Evolutionary conservation across 2,797 vertebrate species (phyloP).

Genomic region (Mastacembelus armatus): DNA sequence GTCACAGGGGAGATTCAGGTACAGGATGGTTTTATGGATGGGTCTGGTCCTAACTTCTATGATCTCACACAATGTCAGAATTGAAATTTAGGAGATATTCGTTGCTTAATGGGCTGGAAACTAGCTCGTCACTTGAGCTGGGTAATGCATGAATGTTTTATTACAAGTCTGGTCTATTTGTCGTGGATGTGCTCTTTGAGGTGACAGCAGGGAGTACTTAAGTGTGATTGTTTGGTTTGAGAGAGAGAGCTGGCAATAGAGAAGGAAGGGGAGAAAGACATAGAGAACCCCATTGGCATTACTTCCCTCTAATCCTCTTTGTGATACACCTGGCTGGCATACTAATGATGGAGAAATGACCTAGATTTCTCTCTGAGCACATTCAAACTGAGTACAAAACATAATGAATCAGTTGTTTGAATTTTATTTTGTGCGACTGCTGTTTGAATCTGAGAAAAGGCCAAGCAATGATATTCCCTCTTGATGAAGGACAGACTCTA

Average conservation of each 20-base stretch:
- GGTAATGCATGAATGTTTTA: slow-evolving; percentile 34
- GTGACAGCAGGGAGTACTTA: slow-evolving; percentile 53
- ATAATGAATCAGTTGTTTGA: slow-evolving; percentile 49
- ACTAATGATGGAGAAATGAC: slow-evolving; percentile 78
- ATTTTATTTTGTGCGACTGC: slow-evolving; percentile 23
- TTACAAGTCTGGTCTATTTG: slow-evolving; percentile 21
- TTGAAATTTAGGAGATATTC: slow-evolving; percentile 19
- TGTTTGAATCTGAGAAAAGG: slow-evolving; percentile 26
- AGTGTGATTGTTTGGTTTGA: slow-evolving; percentile 63
- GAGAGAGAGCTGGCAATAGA: slow-evolving; percentile 8
- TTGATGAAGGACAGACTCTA: slow-evolving; percentile 12
- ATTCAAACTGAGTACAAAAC: slow-evolving; percentile 53
- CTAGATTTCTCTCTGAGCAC: slow-evolving; percentile 67
- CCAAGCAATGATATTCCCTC: slow-evolving; percentile 18
- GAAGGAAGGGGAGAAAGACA: slow-evolving; percentile 21
- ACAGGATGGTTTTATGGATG: too few species aligned
- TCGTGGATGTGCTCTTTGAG: slow-evolving; percentile 38
- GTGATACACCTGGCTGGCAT: slow-evolving; percentile 78
- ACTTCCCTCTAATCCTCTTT: slow-evolving; percentile 76
- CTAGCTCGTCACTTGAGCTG: slow-evolving; percentile 21
- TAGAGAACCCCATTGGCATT: slow-evolving; percentile 48
- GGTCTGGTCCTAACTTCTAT: slow-evolving; percentile 17
- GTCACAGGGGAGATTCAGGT: not conserved
- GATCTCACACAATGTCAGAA: slow-evolving; percentile 13
- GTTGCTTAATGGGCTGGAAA: slow-evolving; percentile 45